Percentiles rank a stretch among this genome's conserved stretches.
Evolutionary conservation across 2,113 vertebrate species (phyloP).

Genomic region (Stigmatopora argus): DNA sequence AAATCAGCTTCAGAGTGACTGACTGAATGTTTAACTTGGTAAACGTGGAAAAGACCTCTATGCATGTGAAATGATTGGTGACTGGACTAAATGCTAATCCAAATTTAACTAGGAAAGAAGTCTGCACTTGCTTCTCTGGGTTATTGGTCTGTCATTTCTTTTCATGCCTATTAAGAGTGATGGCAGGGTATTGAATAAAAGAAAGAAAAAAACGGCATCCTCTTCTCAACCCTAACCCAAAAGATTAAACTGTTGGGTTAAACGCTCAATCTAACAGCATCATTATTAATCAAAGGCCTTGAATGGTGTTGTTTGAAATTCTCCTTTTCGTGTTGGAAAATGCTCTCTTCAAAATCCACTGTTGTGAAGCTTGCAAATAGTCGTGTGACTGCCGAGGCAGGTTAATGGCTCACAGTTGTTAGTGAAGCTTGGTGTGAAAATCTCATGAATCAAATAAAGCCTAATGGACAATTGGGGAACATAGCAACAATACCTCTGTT

Average conservation of each 20-base stretch:
- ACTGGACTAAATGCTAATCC: conserved; percentile 55
- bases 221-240: conserved; percentile 6
- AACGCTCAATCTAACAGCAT: conserved; percentile 31
- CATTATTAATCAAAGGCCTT: conserved; percentile 40
- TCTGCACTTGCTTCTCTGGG: conserved; percentile 39
- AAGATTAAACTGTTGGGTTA: conserved; percentile 22
- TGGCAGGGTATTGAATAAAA: conserved; percentile 33
- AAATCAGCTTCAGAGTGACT: conserved; percentile 38
- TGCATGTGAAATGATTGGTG: conserved; percentile 35
- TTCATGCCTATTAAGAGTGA: conserved; percentile 45
- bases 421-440: conserved; percentile 24
- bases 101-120: conserved; percentile 35
- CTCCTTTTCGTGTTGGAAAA: conserved; percentile 30
- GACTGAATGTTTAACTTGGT: conserved; percentile 42
- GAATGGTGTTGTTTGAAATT: conserved; percentile 39
- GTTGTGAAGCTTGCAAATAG: conserved; percentile 48
- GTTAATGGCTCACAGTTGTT: conserved; percentile 40
- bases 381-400: conserved; percentile 45
- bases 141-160: conserved; percentile 53
- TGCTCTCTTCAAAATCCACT: conserved; percentile 29
- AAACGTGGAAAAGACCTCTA: conserved; percentile 29
- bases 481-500: conserved; percentile 36
- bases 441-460: conserved; percentile 40
- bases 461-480: conserved; percentile 39
- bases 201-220: conserved; percentile 1